These are phyloP conservation scores for Lynx canadensis DNA, from an alignment of 2,113 vertebrate genomes.

Conservation along the genomic window DNA sequence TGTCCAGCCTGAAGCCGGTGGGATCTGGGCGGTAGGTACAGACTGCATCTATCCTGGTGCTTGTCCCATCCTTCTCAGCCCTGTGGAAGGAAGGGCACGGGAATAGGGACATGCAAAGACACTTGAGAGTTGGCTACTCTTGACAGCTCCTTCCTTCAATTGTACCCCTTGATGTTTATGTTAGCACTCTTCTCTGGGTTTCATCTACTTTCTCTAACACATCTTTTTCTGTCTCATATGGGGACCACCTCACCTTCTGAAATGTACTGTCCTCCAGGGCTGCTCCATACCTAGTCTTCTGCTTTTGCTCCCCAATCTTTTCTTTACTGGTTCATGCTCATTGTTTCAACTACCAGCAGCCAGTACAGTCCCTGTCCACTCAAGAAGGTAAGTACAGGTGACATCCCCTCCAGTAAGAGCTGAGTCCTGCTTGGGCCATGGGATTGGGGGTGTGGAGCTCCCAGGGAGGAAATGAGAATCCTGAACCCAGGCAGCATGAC, in stretches of 20 bases:
- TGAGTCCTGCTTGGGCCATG: background rate
- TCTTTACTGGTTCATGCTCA: background rate
- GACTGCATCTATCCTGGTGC: background rate
- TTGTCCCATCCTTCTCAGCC: background rate
- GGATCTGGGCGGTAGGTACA: background rate
- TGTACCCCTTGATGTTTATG: background rate
- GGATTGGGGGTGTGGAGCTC: background rate
- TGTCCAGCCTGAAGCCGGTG: background rate
- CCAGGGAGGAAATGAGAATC: background rate
- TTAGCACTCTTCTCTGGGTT: no score
- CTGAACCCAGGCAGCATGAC: background rate
- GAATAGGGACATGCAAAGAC: background rate
- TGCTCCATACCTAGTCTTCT: background rate
- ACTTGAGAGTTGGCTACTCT: background rate
- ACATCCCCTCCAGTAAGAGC: background rate
- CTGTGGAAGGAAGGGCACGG: background rate
- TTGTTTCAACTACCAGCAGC: background rate
- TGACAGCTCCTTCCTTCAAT: background rate
- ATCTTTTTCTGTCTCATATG: background rate
- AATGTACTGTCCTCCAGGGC: background rate
- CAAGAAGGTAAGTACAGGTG: background rate
- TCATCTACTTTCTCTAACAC: background rate
- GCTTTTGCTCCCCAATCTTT: background rate
- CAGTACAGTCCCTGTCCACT: background rate
- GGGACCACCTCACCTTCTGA: background rate